Evolutionary conservation across 2,113 vertebrate species (phyloP), one percentile per base, ranked within the genome.

Genomic region (Xerus inauris): DNA sequence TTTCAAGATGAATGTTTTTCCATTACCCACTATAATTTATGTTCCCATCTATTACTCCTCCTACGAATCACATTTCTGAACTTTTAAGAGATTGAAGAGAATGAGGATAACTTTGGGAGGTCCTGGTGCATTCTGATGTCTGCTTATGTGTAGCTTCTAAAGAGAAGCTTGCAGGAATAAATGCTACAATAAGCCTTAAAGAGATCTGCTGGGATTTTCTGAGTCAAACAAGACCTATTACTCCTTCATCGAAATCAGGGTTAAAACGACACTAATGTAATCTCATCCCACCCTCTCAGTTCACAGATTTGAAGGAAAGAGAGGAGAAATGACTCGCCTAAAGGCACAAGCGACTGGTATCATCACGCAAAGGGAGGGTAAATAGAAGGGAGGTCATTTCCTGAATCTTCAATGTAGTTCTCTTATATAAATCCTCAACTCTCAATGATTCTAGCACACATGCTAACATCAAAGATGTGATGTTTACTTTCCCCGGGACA

Each of bases 41-140:
- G 71, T 49, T 82, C n/a, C 64, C n/a, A 90, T 85, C 87, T 79
- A 90, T 72, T 96, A 62, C 8, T 88, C 35, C 65, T 75, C 64
- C 19, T 87, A 51, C 62, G 96, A 92, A 90, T 82, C 47, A 92
- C 54, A 82, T 80, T 94, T 96, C 59, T 82, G 67, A 87, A 86
- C 16, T 96, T 88, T 38, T 72, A 89, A 94, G 84, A 80, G 45
- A 81, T 16, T 91, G n/a, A 69, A 45, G 12, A 84, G 54, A 67
- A 73, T 3, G 7, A 5, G 30, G 16, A 59, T 86, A 42, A 77
- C 42, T 54, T 82, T 79, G 40, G 32, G 24, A 93, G 12, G 59
- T 71, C 40, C 65, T 83, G 22, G 69, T n/a, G 2, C 47, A 79
- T 80, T 79, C 45, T 79, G 49, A 87, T 19, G 10, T 72, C 89